Evolutionary conservation across 2,888 invertebrate species (phyloP), one percentile per base, ranked within the genome.

Genomic region (Phrixothrix hirtus): DNA sequence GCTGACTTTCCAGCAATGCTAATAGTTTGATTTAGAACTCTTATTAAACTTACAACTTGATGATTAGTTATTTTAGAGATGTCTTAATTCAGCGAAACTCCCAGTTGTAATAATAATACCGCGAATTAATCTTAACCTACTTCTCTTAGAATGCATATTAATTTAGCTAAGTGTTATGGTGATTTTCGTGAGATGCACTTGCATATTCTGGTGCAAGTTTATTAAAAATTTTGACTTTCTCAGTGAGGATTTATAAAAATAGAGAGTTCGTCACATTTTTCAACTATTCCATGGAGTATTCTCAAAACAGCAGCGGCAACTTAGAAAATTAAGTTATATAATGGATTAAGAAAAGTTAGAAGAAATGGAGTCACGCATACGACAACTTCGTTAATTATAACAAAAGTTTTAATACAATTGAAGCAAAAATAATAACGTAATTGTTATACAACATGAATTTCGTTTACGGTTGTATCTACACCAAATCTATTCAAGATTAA

Each of bases 361-460:
- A 31, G 32, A 32, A 47, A 30, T 53, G 29, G 47, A 38, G 53
- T 53, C 53, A 53, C 53, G 53, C 53, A 53, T 53, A 53, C 43
- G 25, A 31, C 47, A 53, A 53, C 47, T 53, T 53, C 38, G 47
- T 53, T 53, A 53, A 48, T 53, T 53, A 53, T 43, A 11, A 25
- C 36, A 38, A 36, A 39, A 39, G 25, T 47, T 41, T 27, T 39
- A 46, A 39, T 41, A 46, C 41, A 31, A n/a, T n/a, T n/a, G 35
- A 35, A 42, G 31, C 42, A 31, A 35, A 36, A 14, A 45, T 36
- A 45, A 51, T 51, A 50, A 50, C 25, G 30, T 26, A 45, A 29
- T 45, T 51, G 45, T 50, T 32, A 34, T 14, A 10, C 10, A 4
- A 13, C 14, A 15, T 34, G 11, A 13, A 3, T 29, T 29, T 29